These are phyloP conservation scores for Dolichoris vasculosae DNA, from an alignment of 1,140 invertebrate species.

Conservation along the genomic window DNA sequence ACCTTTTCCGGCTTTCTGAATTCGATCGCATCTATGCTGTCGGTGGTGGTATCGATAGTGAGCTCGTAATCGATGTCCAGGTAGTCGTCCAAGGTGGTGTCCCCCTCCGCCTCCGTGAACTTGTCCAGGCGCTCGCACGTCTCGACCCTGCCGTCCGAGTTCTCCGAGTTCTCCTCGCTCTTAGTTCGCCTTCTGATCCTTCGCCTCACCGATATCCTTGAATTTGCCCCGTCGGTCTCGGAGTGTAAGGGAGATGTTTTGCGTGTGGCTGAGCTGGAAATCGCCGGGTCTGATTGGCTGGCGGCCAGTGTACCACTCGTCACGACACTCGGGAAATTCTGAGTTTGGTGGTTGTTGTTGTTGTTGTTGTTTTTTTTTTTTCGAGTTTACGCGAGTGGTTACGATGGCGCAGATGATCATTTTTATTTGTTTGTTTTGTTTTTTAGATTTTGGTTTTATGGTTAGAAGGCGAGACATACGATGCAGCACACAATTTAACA, in stretches of 20 bases:
- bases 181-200: constrained; percentile 52
- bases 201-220: background rate
- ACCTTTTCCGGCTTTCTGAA: constrained; percentile 59
- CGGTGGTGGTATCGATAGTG: constrained; percentile 42
- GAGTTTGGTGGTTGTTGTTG: constrained; percentile 44
- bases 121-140: constrained; percentile 26
- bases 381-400: constrained; percentile 18
- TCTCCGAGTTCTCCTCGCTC: constrained; percentile 50
- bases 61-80: constrained; percentile 11
- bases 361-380: constrained; percentile 40
- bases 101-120: background rate
- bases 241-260: constrained; percentile 47
- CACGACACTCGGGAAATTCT: constrained; percentile 64
- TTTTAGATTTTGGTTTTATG: constrained; percentile 32
- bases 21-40: constrained; percentile 32
- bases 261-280: constrained; percentile 71
- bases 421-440: constrained; percentile 22
- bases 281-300: constrained; percentile 70
- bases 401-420: constrained; percentile 19
- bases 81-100: constrained; percentile 40
- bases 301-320: constrained; percentile 57
- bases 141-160: background rate
- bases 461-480: constrained; percentile 36
- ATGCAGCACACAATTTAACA: constrained; percentile 46
- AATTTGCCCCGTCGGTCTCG: constrained; percentile 33